These are phyloP conservation scores for Disparrhopalites patrizii DNA, from an alignment of 2,888 invertebrate species.

Conservation along the genomic window DNA sequence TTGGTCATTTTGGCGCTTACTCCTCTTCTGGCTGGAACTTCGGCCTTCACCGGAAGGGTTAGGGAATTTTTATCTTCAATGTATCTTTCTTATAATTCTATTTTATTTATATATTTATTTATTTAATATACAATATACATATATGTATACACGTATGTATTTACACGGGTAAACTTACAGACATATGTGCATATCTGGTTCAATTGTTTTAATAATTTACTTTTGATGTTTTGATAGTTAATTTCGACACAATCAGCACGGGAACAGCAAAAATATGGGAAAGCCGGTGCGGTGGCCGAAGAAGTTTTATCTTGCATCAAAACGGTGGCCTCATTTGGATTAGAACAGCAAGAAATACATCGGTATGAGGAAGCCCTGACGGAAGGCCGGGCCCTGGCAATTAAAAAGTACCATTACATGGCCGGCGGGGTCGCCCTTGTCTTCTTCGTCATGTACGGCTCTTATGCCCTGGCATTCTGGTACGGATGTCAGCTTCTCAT, in stretches of 20 bases:
- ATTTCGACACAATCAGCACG: conserved; percentile 53
- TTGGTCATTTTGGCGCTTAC: conserved; percentile 57
- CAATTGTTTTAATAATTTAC: conserved; percentile 13
- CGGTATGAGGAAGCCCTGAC: conserved; percentile 52
- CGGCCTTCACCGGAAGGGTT: conserved; percentile 53
- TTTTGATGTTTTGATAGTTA: conserved; percentile 50
- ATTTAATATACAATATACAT: too few relatives aligned
- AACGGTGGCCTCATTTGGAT: conserved; percentile 54
- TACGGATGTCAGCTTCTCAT: conserved; percentile 54
- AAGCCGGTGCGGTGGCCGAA: conserved; percentile 54
- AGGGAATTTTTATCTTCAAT: too few relatives aligned
- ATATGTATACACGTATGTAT: neutral
- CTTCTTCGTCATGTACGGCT: conserved; percentile 51
- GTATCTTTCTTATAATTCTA: too few relatives aligned
- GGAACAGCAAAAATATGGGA: conserved; percentile 55
- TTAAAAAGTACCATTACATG: conserved; percentile 50
- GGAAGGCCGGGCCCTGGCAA: conserved; percentile 49
- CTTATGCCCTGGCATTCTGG: conserved; percentile 57
- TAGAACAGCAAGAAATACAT: conserved; percentile 52
- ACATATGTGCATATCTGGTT: too few relatives aligned
- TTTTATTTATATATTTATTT: too few relatives aligned
- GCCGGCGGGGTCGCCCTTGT: conserved; percentile 50
- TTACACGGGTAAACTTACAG: neutral
- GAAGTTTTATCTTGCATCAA: conserved; percentile 53
- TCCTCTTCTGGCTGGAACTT: conserved; percentile 54